These are phyloP conservation scores for Mirza zaza DNA, from an alignment of 2,113 vertebrate genomes.

Conservation along the genomic window DNA sequence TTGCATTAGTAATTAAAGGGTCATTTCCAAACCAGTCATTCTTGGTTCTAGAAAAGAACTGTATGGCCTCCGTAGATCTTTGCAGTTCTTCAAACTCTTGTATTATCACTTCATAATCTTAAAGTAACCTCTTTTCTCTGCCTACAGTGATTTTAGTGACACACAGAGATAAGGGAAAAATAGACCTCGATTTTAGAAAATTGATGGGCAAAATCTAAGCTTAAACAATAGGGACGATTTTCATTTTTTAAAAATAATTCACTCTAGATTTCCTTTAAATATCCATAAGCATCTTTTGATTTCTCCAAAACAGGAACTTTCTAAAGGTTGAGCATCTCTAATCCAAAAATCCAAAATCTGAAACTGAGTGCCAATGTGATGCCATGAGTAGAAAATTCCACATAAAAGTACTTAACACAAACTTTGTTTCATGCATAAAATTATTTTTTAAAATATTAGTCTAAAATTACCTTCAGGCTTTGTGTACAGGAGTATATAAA, in stretches of 20 bases:
- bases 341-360: background rate
- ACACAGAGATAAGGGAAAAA: background rate
- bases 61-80: background rate
- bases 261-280: constrained; percentile 7
- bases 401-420: background rate
- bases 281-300: background rate
- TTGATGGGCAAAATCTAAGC: constrained; percentile 14
- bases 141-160: background rate
- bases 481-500: background rate
- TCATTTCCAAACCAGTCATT: background rate
- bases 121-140: background rate
- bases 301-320: constrained; percentile 46
- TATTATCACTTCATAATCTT: background rate
- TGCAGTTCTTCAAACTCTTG: background rate
- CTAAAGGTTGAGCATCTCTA: background rate
- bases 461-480: background rate
- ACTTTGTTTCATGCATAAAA: too few relatives aligned
- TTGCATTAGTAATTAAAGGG: background rate
- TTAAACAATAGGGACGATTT: background rate
- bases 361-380: background rate
- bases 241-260: background rate
- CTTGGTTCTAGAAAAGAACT: background rate
- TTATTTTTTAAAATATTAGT: too few relatives aligned
- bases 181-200: constrained; percentile 24
- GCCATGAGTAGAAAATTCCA: background rate